Percentiles rank a stretch among this genome's conserved stretches.
Evolutionary conservation across 2,797 vertebrate species (phyloP).

Genomic region (Rhyacichthys aspro): DNA sequence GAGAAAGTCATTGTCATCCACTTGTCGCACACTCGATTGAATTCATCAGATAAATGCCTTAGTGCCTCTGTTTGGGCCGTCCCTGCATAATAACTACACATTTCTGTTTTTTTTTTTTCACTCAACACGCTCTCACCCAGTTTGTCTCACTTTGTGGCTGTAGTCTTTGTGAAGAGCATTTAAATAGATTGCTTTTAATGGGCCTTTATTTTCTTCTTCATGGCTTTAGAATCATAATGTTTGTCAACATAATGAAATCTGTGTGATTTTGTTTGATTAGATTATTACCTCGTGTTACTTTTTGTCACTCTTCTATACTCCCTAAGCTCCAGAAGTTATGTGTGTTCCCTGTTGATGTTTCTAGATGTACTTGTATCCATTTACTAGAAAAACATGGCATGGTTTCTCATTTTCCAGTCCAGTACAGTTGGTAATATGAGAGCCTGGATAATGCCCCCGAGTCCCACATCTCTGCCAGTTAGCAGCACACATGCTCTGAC

Average conservation of each 20-base stretch:
- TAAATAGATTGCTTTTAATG: conserved; percentile 49
- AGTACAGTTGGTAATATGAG: conserved; percentile 81
- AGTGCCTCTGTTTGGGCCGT: conserved; percentile 30
- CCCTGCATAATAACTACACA: conserved; percentile 43
- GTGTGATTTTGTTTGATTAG: conserved; percentile 27
- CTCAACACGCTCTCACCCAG: conserved; percentile 12
- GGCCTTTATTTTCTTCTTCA: conserved; percentile 37
- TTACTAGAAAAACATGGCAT: conserved; percentile 68
- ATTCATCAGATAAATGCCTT: conserved; percentile 48
- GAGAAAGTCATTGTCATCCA: conserved; percentile 64
- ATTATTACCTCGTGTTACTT: conserved; percentile 45
- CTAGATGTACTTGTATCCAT: conserved; percentile 30
- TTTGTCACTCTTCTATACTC: conserved; percentile 1
- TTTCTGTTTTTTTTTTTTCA: conserved; percentile 50
- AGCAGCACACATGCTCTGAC: conserved; percentile 43
- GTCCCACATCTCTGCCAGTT: conserved; percentile 67
- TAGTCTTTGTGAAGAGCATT: conserved; percentile 39
- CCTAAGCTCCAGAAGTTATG: conserved; percentile 3
- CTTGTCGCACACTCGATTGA: conserved; percentile 49
- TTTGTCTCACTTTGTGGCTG: conserved; percentile 14
- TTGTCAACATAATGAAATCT: conserved; percentile 50
- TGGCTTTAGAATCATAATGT: conserved; percentile 41
- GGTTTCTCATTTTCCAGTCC: conserved; percentile 84
- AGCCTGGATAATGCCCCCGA: conserved; percentile 72
- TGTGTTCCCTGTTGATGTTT: background rate